Base-by-base conservation (phyloP, 2,888 invertebrate genomes). In the Acronicta psi region DNA sequence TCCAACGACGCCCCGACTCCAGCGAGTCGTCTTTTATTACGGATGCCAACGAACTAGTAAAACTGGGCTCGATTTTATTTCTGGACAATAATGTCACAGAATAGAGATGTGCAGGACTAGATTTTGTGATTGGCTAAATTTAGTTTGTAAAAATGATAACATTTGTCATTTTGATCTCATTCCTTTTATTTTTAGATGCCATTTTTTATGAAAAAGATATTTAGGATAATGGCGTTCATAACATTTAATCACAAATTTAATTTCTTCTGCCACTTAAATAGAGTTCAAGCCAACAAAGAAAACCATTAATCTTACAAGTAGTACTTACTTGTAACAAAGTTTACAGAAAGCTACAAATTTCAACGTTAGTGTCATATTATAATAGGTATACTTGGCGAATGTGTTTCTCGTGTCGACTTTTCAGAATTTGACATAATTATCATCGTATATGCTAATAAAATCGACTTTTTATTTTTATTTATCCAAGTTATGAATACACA, bases 21-120 rank as follows among this genome's bases (percentile, higher is more conserved):
- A 58, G 59, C 74, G 59, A 71, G 47, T 69, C 73, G 75, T 75
- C 75, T 77, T 80, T 83, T 84, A 83, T 83, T 81, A 67, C 80
- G 56, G 54, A 49, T 43, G 73, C 72, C 80, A 70, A 59, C 68
- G 74, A 80, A 75, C 77, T 75, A 73, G 72, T 78, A 71, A 72
- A 69, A 64, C 65, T 65, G 51, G 43, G 58, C 58, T 65, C 51
- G 60, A 45, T 67, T 75, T 75, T 77, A 75, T 77, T 71, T 54
- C 58, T 62, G 61, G 62, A 67, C 65, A 55, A 61, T 70, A 62
- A 62, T 63, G 63, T 56, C 51, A 49, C 52, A 49, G 52, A 68
- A 62, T 65, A 69, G 47, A 50, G 52, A 70, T 57, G 61, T 49
- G 44, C 54, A 18, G 18, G 36, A 42, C 23, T 29, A n/a, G 10